phyloP scores from a whole-genome alignment of 2,888 invertebrate genomes.

The Plebejus argus region DNA sequence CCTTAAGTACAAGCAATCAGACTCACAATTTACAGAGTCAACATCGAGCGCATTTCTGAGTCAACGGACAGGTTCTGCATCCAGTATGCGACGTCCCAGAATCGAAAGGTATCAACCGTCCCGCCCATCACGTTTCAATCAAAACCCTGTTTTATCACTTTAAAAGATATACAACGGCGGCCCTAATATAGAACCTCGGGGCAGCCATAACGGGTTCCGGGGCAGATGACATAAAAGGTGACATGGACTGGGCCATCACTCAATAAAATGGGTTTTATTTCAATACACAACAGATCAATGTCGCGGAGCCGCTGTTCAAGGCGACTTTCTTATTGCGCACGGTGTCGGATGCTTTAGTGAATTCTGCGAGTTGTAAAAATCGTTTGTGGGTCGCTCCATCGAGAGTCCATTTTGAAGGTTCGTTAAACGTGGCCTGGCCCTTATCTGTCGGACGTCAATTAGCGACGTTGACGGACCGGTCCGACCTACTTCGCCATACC shows the following conservation, averaged over 20 bases:
- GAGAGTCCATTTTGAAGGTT: constrained; percentile 37
- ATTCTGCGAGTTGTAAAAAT: constrained; percentile 58
- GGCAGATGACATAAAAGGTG: constrained; percentile 70
- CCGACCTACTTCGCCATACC: constrained; percentile 54
- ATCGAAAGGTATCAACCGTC: constrained; percentile 50
- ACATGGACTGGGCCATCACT: constrained; percentile 67
- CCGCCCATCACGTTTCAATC: constrained; percentile 47
- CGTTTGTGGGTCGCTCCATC: constrained; percentile 51
- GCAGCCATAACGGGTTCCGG: constrained; percentile 55
- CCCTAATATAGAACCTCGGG: constrained; percentile 56
- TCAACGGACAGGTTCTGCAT: constrained; percentile 69
- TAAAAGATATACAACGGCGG: constrained; percentile 50
- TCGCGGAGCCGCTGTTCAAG: constrained; percentile 57
- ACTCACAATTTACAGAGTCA: constrained; percentile 65
- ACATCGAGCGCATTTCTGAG: constrained; percentile 59
- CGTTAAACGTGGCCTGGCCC: constrained; percentile 46
- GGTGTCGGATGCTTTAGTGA: constrained; percentile 59
- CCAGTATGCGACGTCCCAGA: constrained; percentile 59
- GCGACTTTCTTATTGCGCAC: constrained; percentile 57
- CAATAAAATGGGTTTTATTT: constrained; percentile 76
- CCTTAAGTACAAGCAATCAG: constrained; percentile 52
- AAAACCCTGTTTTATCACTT: constrained; percentile 62
- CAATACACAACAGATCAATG: constrained; percentile 70
- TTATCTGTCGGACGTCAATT: constrained; percentile 72
- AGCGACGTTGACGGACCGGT: constrained; percentile 67